Base-by-base conservation (phyloP, 1,140 invertebrate species). In the Solenopsis invicta region DNA sequence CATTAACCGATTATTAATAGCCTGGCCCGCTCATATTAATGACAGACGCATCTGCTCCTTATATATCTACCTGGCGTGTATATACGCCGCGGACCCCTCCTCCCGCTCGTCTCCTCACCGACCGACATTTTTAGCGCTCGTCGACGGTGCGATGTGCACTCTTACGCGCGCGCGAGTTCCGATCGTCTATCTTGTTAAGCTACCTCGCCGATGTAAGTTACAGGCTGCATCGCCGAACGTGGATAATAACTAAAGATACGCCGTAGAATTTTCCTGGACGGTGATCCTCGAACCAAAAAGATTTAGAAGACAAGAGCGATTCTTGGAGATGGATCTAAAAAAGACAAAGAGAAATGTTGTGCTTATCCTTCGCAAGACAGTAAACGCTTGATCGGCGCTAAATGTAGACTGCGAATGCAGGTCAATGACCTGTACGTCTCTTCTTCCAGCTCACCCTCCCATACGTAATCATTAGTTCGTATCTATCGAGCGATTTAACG, bases 1-100 rank as follows among this genome's bases (percentile, higher is more conserved):
- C 94, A 94, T 95, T 95, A 94, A 94, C 92, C 75, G 90, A 87
- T 95, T 94, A 94, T 95, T 95, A 94, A 95, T 94, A 94, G 93
- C 91, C 90, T 77, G 62, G 80, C 86, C 82, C 86, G 88, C 90
- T 94, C 90, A 94, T 94, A 95, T 95, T 94, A 94, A 95, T 94
- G 93, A 94, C 90, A 92, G 88, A 93, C 91, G 89, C 84, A 86
- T 93, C 90, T 92, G 89, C 91, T 93, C 92, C 87, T 93, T 93
- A 92, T 91, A 93, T 89, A 93, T 92, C 90, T 91, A 88, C 89
- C 88, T 88, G 90, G 76, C 90, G 77, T 88, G 89, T 88, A 74
- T 74, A 84, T 61, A 71, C 66, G 41, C 72, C 37, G 34, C 74
- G 37, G 45, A 41, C 50, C 77, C 5, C 41, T 45, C 52, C 21